A percentile compares a stretch with the other conserved stretches of the same genome.
Evolutionary conservation across 2,113 vertebrate genomes (phyloP).

Genomic region (Strix aluco): DNA sequence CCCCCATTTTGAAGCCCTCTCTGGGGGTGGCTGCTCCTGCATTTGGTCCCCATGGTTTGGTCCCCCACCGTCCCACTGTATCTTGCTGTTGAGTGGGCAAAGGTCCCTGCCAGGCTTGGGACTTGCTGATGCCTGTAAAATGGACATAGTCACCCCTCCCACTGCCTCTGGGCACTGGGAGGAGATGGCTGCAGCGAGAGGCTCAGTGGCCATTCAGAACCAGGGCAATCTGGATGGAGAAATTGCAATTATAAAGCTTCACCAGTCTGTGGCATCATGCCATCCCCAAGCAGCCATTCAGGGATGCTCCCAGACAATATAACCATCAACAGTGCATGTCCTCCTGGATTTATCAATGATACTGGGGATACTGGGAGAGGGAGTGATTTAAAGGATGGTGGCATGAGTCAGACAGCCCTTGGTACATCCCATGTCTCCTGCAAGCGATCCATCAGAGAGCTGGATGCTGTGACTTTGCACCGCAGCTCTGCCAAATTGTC

Average conservation of each 20-base stretch:
- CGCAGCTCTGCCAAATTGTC: not conserved
- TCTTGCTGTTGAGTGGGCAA: accelerated
- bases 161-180: not conserved
- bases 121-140: not conserved
- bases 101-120: accelerated
- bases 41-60: not conserved
- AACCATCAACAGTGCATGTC: not conserved
- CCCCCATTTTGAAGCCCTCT: accelerated
- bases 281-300: not conserved
- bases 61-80: accelerated
- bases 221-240: not conserved
- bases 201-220: accelerated
- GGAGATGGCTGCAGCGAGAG: not conserved
- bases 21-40: accelerated
- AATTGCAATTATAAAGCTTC: not conserved
- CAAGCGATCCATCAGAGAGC: not conserved
- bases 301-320: not conserved
- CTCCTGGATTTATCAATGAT: not conserved
- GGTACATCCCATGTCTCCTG: not conserved
- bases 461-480: not conserved
- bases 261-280: not conserved
- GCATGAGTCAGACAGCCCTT: not conserved
- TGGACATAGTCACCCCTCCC: accelerated
- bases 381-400: not conserved
- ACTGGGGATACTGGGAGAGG: not conserved